phyloP scores from a whole-genome alignment of 1,140 invertebrate genomes.

The Zaprionus camerounensis region DNA sequence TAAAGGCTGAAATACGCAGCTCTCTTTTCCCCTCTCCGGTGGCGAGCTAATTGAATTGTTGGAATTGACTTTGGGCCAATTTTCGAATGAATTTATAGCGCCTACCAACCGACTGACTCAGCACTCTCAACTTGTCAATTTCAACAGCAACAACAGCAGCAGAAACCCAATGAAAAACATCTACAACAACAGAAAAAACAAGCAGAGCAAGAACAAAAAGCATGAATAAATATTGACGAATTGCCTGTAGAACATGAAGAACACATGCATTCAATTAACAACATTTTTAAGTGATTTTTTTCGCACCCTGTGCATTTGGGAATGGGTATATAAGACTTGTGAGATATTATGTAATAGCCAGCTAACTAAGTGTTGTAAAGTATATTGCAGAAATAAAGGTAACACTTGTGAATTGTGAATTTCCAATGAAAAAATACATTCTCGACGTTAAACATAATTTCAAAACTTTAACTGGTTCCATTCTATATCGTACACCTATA shows the following conservation, averaged over 20 bases:
- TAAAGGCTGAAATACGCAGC: not conserved
- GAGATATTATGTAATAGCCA: not conserved
- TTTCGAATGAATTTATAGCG: slow-evolving; percentile 29
- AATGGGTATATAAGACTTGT: not conserved
- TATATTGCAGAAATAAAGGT: too few species aligned
- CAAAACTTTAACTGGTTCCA: too few species aligned
- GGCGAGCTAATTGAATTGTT: slow-evolving; percentile 46
- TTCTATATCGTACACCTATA: too few species aligned
- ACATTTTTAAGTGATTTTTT: slow-evolving; percentile 14
- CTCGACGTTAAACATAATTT: too few species aligned
- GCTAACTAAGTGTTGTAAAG: not conserved
- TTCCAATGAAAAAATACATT: too few species aligned
- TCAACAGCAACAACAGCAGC: slow-evolving; percentile 16
- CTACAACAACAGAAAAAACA: not conserved
- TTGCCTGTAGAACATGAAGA: slow-evolving; percentile 25
- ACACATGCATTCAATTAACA: slow-evolving; percentile 41
- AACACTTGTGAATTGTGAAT: too few species aligned
- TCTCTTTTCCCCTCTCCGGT: not conserved
- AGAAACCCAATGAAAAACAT: not conserved
- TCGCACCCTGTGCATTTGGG: not conserved
- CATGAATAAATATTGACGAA: slow-evolving; percentile 51
- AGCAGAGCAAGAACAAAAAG: slow-evolving; percentile 12
- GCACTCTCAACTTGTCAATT: slow-evolving; percentile 47
- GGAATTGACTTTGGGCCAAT: slow-evolving; percentile 34
- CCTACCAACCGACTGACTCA: slow-evolving; percentile 33